Evolutionary conservation across 2,113 vertebrate species (phyloP), one percentile per base, ranked within the genome.

Genomic region (Pollimyrus isidori): DNA sequence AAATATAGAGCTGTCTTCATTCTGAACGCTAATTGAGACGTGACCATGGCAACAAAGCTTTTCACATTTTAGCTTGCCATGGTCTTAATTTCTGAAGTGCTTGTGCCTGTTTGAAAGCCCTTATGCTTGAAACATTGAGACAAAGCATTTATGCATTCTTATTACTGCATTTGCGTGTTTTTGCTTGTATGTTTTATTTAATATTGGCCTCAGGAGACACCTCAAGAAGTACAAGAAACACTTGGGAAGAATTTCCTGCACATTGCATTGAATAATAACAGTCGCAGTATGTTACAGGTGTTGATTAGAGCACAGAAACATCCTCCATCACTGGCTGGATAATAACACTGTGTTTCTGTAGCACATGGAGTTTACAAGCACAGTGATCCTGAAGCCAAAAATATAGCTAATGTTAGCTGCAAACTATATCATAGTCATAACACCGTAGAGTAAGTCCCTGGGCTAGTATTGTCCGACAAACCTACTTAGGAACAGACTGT

Each of bases 51-150:
- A 88, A 88, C 88, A 82, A 88, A 88, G 46, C 88, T 48, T 88
- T 73, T 76, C 88, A 82, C 73, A 88, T 88, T 88, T 82, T 82
- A 3, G 23, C 30, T 76, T 80, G 46, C 65, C 46, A 39, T 19
- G 89, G 80, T 69, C 82, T 86, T 89, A 86, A 69, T 89, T 89
- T 86, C 52, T 86, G 89, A 89, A 86, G 56, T 89, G 83, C 89
- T 42, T 86, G 21, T 50, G 82, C 56, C n/a, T 50, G n/a, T 85
- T 86, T 89, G 89, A 86, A 89, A 49, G 69, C 82, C 49, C 88
- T 80, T 49, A 82, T 62, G 53, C 49, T 84, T 23, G 80, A 86
- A 45, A 65, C 15, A 19, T 86, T 46, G 39, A 86, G 89, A 23
- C 23, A 86, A 45, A 48, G 58, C 50, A 65, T 86, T 56, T 65